Evolutionary conservation across 2,888 invertebrate species (phyloP), one percentile per base, ranked within the genome.

Genomic region (Latrodectus elegans): DNA sequence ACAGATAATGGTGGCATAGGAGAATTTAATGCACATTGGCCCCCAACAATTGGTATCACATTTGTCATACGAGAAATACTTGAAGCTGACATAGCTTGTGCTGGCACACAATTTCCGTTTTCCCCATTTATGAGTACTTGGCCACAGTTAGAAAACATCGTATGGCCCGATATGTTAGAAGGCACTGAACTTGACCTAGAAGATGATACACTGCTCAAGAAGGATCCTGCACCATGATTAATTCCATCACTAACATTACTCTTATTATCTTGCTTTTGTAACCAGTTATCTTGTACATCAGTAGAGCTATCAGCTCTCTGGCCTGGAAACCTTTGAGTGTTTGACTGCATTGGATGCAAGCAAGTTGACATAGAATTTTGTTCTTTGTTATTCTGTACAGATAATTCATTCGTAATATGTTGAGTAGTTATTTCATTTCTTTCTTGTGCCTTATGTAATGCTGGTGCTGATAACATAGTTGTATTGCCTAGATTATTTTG

Each of bases 1-100:
- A 91, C 90, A 51, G 92, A 91, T 52, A 91, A 87, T 8, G 91
- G 91, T 75, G 91, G 91, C 91, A 91, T 91, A 6, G 91, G 90
- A 11, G 91, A 89, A 88, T 91, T 91, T 78, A 91, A 88, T 9
- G 90, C 90, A 71, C 90, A 88, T 73, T 91, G 90, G 38, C 88
- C 90, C 72, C 90, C 90, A 74, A 90, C 88, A 67, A 91, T 84
- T 15, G 88, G 88, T 65, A 88, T 88, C 26, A 85, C 82, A 74
- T 80, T 82, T 22, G 89, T 88, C 67, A 90, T 83, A 68, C 85
- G 87, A 65, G 89, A 87, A 14, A 90, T 60, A 85, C 89, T 90
- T 26, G 90, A 84, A 53, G 89, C 79, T 11, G 89, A 71, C 22
- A 90, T 68, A 26, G 85, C 76, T 73, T 90, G 90, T 49, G 89